Conservation (phyloP, 2,888 invertebrate species). For the Caradrina kadenii region DNA sequence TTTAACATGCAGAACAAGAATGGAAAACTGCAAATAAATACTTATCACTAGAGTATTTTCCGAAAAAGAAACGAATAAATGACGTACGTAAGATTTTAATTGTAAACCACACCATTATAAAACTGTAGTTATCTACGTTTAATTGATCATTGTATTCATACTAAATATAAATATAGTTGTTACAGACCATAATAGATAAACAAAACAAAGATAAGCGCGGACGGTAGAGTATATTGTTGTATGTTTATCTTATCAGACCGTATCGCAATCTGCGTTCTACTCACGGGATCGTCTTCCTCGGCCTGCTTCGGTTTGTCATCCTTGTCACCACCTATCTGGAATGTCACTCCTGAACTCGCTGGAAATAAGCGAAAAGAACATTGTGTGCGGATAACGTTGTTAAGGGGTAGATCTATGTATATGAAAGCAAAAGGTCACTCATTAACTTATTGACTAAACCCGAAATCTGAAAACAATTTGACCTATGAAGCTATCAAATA, state of each 20-base stretch:
- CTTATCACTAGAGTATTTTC: neutral
- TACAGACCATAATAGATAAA: slow-evolving; percentile 62
- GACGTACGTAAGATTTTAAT: slow-evolving; percentile 1
- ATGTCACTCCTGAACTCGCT: slow-evolving; percentile 92
- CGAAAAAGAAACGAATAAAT: neutral
- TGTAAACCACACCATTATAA: slow-evolving; percentile 7
- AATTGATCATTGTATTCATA: slow-evolving; percentile 57
- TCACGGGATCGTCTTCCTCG: slow-evolving; percentile 90
- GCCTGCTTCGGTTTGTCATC: slow-evolving; percentile 90
- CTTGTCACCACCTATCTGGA: slow-evolving; percentile 92
- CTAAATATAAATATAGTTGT: slow-evolving; percentile 59
- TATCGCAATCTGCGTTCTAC: slow-evolving; percentile 68
- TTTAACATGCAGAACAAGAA: slow-evolving; percentile 25
- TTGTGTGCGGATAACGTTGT: slow-evolving; percentile 1
- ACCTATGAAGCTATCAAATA: neutral
- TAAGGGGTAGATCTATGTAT: neutral
- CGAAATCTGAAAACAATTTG: neutral
- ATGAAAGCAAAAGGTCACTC: too few relatives aligned
- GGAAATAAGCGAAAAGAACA: slow-evolving; percentile 62
- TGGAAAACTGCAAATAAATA: slow-evolving; percentile 16
- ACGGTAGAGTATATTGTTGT: slow-evolving; percentile 64
- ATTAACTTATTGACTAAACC: too few relatives aligned
- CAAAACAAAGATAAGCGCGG: slow-evolving; percentile 65
- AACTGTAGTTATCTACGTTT: slow-evolving; percentile 30
- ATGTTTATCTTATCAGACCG: slow-evolving; percentile 68